phyloP scores from a whole-genome alignment of 2,888 invertebrate genomes.

The Alloplasta piceator region DNA sequence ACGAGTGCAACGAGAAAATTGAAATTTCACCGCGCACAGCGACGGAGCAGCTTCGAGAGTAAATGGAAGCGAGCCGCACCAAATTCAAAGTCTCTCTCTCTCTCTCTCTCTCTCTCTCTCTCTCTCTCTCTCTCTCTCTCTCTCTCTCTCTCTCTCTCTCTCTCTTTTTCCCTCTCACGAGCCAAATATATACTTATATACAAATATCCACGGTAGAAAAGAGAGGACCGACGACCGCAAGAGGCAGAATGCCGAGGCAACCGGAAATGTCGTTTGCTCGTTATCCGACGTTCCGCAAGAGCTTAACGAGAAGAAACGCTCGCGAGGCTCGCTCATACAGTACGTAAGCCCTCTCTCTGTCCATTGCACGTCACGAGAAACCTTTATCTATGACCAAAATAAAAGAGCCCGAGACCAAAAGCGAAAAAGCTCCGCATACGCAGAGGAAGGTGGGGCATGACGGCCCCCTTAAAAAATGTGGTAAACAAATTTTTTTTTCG shows the following conservation, averaged over 20 bases:
- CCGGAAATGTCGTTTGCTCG: slow-evolving; percentile 72
- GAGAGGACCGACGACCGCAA: slow-evolving; percentile 41
- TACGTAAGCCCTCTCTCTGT: slow-evolving; percentile 17
- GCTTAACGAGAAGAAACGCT: slow-evolving; percentile 74
- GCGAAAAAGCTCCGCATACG: slow-evolving; percentile 45
- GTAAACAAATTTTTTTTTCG: too few species aligned
- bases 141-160: slow-evolving; percentile 11
- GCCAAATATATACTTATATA: slow-evolving; percentile 2
- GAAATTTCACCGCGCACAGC: slow-evolving; percentile 65
- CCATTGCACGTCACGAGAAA: slow-evolving; percentile 21
- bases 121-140: neutral
- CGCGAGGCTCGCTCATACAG: slow-evolving; percentile 36
- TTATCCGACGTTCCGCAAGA: slow-evolving; percentile 64
- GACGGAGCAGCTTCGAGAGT: slow-evolving; percentile 16
- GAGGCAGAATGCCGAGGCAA: slow-evolving; percentile 47
- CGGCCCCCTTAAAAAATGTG: too few species aligned
- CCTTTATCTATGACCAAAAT: slow-evolving; percentile 49
- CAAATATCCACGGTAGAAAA: neutral
- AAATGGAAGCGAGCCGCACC: slow-evolving; percentile 29
- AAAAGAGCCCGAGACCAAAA: slow-evolving; percentile 50
- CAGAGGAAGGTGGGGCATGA: too few species aligned
- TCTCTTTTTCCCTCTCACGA: neutral
- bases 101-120: neutral
- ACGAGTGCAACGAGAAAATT: slow-evolving; percentile 68
- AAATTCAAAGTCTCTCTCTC: slow-evolving; percentile 34